phyloP scores from a whole-genome alignment of 35 echinoderm and acorn worm genomes.

The Acanthaster planci region DNA sequence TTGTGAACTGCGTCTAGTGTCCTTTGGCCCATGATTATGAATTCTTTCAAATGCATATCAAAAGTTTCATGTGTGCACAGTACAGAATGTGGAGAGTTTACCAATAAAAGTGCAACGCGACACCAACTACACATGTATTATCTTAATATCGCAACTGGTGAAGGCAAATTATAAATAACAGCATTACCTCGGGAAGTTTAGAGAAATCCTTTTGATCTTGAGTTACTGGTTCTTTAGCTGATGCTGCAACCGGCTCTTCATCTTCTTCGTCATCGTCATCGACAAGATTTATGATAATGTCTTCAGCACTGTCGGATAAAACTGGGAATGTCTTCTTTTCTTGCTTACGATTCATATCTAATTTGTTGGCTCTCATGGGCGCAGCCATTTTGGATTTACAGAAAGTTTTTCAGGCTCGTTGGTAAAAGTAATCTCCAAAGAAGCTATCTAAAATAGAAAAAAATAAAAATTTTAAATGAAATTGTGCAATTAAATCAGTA shows the following conservation, averaged over 20 bases:
- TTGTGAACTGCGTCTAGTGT: no score
- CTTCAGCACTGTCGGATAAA: slow-evolving; percentile 5
- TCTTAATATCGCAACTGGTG: background rate
- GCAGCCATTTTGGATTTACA: background rate
- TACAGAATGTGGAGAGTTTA: no score
- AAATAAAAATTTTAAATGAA: no score
- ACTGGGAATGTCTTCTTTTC: no score
- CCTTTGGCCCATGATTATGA: no score
- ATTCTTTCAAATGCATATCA: no score
- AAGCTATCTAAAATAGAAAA: no score
- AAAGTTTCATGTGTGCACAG: no score
- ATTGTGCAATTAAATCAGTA: no score
- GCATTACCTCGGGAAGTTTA: background rate
- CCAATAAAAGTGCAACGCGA: no score
- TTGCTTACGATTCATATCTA: slow-evolving; percentile 1
- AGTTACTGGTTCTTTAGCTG: background rate
- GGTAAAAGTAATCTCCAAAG: background rate
- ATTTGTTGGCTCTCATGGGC: slow-evolving; percentile 18
- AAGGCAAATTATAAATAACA: background rate
- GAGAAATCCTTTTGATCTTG: background rate
- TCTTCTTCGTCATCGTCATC: background rate
- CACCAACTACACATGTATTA: background rate
- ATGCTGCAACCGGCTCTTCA: background rate
- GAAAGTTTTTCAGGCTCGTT: background rate
- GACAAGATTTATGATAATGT: slow-evolving; percentile 4